Percentiles rank a stretch among this genome's conserved stretches.
These are phyloP conservation scores for Hippocampus zosterae DNA, from an alignment of 2,113 vertebrate species.

Conservation along the genomic window DNA sequence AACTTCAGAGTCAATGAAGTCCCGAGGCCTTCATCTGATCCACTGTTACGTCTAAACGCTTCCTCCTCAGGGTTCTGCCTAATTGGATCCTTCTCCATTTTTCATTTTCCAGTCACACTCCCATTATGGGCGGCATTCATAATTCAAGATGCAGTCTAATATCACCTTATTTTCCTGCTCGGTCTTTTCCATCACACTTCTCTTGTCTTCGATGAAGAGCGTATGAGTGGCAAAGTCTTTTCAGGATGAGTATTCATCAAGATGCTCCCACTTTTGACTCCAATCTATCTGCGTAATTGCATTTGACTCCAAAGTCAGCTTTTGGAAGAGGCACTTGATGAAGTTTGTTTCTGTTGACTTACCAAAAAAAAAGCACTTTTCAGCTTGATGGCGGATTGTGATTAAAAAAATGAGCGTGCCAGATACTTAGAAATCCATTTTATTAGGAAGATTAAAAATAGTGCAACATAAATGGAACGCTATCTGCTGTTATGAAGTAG, in stretches of 20 bases:
- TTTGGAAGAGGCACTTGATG: neutral
- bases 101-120: conserved; percentile 38
- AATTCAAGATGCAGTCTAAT: conserved; percentile 31
- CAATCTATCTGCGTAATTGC: conserved; percentile 4
- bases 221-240: neutral
- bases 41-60: neutral
- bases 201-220: conserved; percentile 5
- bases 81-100: conserved; percentile 11
- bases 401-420: neutral
- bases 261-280: conserved; percentile 8
- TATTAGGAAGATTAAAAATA: neutral
- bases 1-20: neutral
- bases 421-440: neutral
- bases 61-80: neutral
- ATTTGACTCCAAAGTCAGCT: neutral
- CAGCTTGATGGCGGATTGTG: neutral
- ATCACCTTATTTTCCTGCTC: conserved; percentile 8
- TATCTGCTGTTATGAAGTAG: neutral
- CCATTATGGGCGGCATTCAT: conserved; percentile 37
- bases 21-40: neutral
- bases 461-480: conserved; percentile 2
- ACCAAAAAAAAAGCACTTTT: neutral
- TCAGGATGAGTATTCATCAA: conserved; percentile 4
- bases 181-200: conserved; percentile 9
- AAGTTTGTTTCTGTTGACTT: neutral